Evolutionary conservation across 2,888 invertebrate species (phyloP).

Genomic region (Resseliella maxima): DNA sequence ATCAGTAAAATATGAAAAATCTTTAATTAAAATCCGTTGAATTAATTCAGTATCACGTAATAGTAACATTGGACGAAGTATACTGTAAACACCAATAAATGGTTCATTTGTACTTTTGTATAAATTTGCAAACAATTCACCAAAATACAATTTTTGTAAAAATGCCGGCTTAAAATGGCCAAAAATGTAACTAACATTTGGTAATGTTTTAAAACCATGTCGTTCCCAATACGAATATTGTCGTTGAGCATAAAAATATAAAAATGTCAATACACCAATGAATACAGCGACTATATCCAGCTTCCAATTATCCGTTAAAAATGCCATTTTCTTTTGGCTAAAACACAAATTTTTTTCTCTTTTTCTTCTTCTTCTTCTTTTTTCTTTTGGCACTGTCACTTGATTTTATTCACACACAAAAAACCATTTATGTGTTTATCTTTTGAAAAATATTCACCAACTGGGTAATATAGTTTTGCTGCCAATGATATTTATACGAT

Average conservation of each 20-base stretch:
- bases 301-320: background rate
- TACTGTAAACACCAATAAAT: slow-evolving; percentile 71
- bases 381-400: too few relatives aligned
- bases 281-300: background rate
- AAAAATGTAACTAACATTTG: slow-evolving; percentile 70
- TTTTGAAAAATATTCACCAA: too few relatives aligned
- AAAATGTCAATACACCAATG: too few relatives aligned
- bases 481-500: too few relatives aligned
- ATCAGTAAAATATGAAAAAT: slow-evolving; percentile 72
- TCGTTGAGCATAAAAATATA: background rate
- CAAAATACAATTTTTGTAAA: slow-evolving; percentile 70
- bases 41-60: slow-evolving; percentile 71
- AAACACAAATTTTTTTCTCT: too few relatives aligned
- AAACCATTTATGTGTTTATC: too few relatives aligned
- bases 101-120: slow-evolving; percentile 65
- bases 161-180: slow-evolving; percentile 71
- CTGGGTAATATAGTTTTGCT: too few relatives aligned
- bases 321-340: too few relatives aligned
- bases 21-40: slow-evolving; percentile 70
- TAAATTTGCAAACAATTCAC: slow-evolving; percentile 70
- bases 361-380: too few relatives aligned
- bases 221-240: slow-evolving; percentile 18
- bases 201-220: slow-evolving; percentile 67
- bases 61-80: slow-evolving; percentile 70
- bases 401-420: too few relatives aligned